Base-by-base conservation (phyloP, 2,888 invertebrate genomes). In the Lepeophtheirus nordmannii region DNA sequence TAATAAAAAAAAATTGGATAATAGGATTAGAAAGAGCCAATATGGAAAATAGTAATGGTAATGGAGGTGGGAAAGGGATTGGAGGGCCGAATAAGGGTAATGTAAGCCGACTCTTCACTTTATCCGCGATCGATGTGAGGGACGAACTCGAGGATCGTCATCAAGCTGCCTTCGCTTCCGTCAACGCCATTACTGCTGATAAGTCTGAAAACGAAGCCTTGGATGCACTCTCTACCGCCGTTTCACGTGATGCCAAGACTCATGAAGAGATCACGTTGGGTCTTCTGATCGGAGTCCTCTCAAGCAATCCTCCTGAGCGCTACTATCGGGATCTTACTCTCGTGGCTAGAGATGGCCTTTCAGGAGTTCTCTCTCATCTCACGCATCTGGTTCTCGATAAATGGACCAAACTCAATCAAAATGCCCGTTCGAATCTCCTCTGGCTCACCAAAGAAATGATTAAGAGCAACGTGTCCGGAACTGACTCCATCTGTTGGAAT, bases 241-340 rank as follows among this genome's bases (percentile, higher is more conserved):
- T 91, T 70, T 85, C 88, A 74, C 89, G 90, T 76, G 87, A 87
- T 70, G 69, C 72, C 23, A 82, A 82, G 72, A 87, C 86, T 73
- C 91, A 93, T 79, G 94, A 96, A 76, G 94, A 96, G 73, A 86
- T 93, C 68, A 90, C 89, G 66, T 78, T 92, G 70, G 96, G 94
- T 65, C 82, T 96, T 75, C 79, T 96, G 68, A 88, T 88, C 76
- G 83, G 84, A 67, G 90, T 94, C 72, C 81, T 96, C 69, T 85
- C 87, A 23, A 85, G 87, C 67, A 82, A 20, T 38, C n/a, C 12
- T 12, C 17, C 57, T 10, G 53, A 61, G 38, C 46, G 63, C 17
- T 63, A 20, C 77, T 94, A 90, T 76, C 83, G 92, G 74, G 94
- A 96, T 78, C 82, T 96, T 71, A 89, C 89, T 5, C 80, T 94